A percentile compares a stretch with the other conserved stretches of the same genome.
These are phyloP conservation scores for Paradoxurus hermaphroditus DNA, from an alignment of 2,113 vertebrate species.

Conservation along the genomic window DNA sequence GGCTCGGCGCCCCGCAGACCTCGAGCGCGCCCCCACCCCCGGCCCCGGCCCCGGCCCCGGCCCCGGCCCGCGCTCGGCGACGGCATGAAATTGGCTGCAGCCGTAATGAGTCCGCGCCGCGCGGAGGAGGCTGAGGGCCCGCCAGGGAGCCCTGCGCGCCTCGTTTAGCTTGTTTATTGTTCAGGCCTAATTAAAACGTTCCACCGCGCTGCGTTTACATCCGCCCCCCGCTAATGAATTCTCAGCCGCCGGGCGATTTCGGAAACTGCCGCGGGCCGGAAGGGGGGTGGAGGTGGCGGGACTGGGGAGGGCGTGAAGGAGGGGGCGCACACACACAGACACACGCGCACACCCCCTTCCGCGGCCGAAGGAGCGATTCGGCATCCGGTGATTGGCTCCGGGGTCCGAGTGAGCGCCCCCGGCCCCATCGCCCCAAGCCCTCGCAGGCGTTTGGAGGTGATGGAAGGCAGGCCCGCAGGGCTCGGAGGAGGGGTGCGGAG, in stretches of 20 bases:
- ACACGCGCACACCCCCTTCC: not conserved
- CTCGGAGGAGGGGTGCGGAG: not conserved
- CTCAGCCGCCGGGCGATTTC: slow-evolving; percentile 76
- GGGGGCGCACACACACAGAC: not conserved
- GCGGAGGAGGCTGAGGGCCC: slow-evolving; percentile 81
- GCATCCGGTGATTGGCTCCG: not conserved
- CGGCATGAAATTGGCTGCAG: slow-evolving; percentile 84
- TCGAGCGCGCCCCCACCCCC: not conserved
- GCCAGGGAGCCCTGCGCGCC: slow-evolving; percentile 81
- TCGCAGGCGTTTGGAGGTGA: slow-evolving; percentile 30
- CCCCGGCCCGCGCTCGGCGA: slow-evolving; percentile 43
- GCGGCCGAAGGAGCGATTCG: slow-evolving; percentile 35
- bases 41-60: not conserved
- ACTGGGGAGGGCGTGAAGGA: not conserved
- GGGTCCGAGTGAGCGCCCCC: not conserved
- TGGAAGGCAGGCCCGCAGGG: not conserved
- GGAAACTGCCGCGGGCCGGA: slow-evolving; percentile 70
- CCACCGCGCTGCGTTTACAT: slow-evolving; percentile 83
- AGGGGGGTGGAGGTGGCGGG: slow-evolving; percentile 33
- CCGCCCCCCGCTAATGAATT: slow-evolving; percentile 84
- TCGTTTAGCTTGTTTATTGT: slow-evolving; percentile 87
- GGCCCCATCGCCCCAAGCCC: slow-evolving; percentile 3
- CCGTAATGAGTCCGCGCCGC: slow-evolving; percentile 80
- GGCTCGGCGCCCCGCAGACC: not conserved
- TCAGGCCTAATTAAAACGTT: slow-evolving; percentile 87